Evolutionary conservation across 2,797 vertebrate genomes (phyloP), one percentile per base, ranked within the genome.

Genomic region (Lates japonicus): DNA sequence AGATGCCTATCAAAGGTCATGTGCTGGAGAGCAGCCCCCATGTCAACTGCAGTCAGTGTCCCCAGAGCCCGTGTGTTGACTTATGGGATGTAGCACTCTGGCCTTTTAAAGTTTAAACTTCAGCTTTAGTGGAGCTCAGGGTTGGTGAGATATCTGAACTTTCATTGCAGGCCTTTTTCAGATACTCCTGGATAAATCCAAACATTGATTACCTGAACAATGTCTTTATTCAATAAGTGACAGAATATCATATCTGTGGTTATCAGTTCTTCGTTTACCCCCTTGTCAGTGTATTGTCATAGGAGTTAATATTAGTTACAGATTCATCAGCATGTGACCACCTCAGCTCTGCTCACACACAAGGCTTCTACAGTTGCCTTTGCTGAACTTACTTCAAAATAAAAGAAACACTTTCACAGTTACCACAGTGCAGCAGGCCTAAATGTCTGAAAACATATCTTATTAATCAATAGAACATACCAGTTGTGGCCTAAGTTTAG

Each of bases 1-100:
- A 91, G 85, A 94, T 94, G 89, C 84, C 82, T 86, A 80, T 90
- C 85, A 89, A 87, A 93, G 91, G 91, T 93, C 90, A 88, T 88
- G 81, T 77, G 70, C 81, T 80, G 72, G 74, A 90, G 83, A 90
- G 70, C 37, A 76, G 59, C 69, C 84, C 77, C 84, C 65, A 76
- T 87, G 87, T 92, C 86, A 91, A 78, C 87, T 76, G 76, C 81
- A 78, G 70, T 55, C 79, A 69, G 52, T 54, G 69, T 93, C 92
- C 86, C 90, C 61, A 61, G 86, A 87, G 88, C 39, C 76, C n/a
- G 31, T 64, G 60, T 86, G 85, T 89, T 88, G 89, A 86, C 82
- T 87, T 88, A 66, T 61, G 80, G 89, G 89, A 88, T 80, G 58
- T 70, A 81, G 79, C 75, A 61, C 81, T 86, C 42, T 92, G 85